Evolutionary conservation across 2,888 invertebrate genomes (phyloP).

Genomic region (Patella caerulea): DNA sequence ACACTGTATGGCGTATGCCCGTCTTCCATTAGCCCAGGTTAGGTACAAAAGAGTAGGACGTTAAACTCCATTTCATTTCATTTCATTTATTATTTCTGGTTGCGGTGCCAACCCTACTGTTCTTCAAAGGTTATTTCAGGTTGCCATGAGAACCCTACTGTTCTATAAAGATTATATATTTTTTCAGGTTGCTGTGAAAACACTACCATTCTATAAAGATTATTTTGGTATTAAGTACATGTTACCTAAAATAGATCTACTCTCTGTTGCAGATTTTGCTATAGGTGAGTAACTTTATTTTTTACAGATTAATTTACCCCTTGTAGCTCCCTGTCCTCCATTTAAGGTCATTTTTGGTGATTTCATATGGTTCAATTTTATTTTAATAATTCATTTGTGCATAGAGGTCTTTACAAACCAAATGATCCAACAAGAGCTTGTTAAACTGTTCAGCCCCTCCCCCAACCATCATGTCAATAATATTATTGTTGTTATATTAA

Average conservation of each 20-base stretch:
- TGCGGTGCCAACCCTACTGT: not conserved
- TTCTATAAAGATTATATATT: not conserved
- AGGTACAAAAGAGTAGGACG: too few species aligned
- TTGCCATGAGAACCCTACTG: not conserved
- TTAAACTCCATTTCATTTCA: too few species aligned
- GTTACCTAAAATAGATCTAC: slow-evolving; percentile 94
- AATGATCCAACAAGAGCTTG: not conserved
- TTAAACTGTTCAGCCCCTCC: not conserved
- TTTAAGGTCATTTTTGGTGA: too few species aligned
- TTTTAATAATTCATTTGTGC: too few species aligned
- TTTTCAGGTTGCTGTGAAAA: slow-evolving; percentile 79
- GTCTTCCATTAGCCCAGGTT: too few species aligned
- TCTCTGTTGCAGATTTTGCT: slow-evolving; percentile 95
- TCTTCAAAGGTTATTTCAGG: not conserved
- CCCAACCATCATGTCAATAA: too few species aligned
- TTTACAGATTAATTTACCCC: too few species aligned
- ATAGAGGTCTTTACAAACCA: not conserved
- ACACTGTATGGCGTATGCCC: too few species aligned
- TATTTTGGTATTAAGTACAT: slow-evolving; percentile 96
- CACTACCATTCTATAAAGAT: slow-evolving; percentile 91
- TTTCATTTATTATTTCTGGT: not conserved
- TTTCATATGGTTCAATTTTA: too few species aligned
- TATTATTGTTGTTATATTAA: not conserved
- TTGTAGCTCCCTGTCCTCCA: too few species aligned
- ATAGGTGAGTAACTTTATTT: slow-evolving; percentile 75